These are phyloP conservation scores for Zeus faber DNA, from an alignment of 2,113 vertebrate species.

Conservation along the genomic window DNA sequence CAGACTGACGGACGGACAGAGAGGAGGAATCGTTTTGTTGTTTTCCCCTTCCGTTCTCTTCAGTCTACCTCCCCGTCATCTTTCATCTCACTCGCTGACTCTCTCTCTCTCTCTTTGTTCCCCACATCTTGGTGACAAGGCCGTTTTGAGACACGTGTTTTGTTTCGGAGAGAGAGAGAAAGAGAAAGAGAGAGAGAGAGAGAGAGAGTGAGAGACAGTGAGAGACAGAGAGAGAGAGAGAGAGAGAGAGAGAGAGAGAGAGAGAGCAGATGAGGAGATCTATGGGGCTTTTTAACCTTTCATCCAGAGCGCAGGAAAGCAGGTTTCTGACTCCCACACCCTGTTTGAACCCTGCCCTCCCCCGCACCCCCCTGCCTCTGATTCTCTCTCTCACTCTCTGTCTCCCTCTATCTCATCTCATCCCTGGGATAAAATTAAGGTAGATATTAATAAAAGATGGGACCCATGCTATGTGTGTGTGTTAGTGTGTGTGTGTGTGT, in stretches of 20 bases:
- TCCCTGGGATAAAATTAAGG: slow-evolving; percentile 42
- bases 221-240: not conserved
- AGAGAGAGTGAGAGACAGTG: not conserved
- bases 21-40: too few relatives aligned
- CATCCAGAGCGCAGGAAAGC: not conserved
- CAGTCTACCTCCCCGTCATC: too few relatives aligned
- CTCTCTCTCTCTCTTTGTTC: too few relatives aligned
- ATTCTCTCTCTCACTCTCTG: not conserved
- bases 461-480: slow-evolving; percentile 20
- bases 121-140: too few relatives aligned
- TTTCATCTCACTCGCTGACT: too few relatives aligned
- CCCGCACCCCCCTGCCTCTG: slow-evolving; percentile 19
- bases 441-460: slow-evolving; percentile 37
- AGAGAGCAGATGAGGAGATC: slow-evolving; percentile 9
- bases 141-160: too few relatives aligned
- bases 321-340: not conserved
- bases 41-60: too few relatives aligned
- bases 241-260: slow-evolving; percentile 13
- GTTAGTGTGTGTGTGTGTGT: slow-evolving; percentile 4
- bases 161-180: too few relatives aligned
- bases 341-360: slow-evolving; percentile 22
- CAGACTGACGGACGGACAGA: not conserved
- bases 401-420: slow-evolving; percentile 21
- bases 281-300: not conserved
- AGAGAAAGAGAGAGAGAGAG: too few relatives aligned